These are phyloP conservation scores for Periplaneta americana DNA, from an alignment of 1,140 invertebrate species.

Conservation along the genomic window DNA sequence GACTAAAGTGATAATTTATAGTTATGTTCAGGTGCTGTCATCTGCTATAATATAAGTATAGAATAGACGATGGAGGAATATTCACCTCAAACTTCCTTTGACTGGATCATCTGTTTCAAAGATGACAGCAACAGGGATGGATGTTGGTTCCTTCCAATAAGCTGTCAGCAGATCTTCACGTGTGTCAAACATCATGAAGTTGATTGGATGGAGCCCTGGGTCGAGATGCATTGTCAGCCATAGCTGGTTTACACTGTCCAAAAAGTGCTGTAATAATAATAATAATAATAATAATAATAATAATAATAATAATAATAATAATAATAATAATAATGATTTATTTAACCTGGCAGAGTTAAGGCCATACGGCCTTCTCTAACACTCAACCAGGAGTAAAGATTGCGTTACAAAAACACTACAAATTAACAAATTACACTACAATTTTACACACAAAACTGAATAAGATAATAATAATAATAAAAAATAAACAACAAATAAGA, in stretches of 20 bases:
- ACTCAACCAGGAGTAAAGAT: too few relatives aligned
- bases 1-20: too few relatives aligned
- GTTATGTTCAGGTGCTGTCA: too few relatives aligned
- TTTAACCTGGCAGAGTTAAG: too few relatives aligned
- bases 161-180: constrained; percentile 60
- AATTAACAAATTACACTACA: too few relatives aligned
- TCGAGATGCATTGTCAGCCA: constrained; percentile 37
- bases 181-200: constrained; percentile 56
- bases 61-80: background rate
- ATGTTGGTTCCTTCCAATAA: constrained; percentile 58
- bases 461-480: too few relatives aligned
- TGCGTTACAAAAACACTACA: too few relatives aligned
- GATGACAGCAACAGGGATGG: constrained; percentile 60
- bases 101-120: constrained; percentile 47
- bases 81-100: constrained; percentile 5
- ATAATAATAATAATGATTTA: too few relatives aligned
- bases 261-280: constrained; percentile 47
- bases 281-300: background rate
- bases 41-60: too few relatives aligned
- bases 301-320: background rate
- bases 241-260: constrained; percentile 53
- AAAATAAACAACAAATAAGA: too few relatives aligned
- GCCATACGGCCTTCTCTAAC: too few relatives aligned
- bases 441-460: too few relatives aligned
- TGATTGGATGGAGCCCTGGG: constrained; percentile 47